phyloP scores from a whole-genome alignment of 1,140 invertebrate genomes.

The Holcopasites calliopsidis region DNA sequence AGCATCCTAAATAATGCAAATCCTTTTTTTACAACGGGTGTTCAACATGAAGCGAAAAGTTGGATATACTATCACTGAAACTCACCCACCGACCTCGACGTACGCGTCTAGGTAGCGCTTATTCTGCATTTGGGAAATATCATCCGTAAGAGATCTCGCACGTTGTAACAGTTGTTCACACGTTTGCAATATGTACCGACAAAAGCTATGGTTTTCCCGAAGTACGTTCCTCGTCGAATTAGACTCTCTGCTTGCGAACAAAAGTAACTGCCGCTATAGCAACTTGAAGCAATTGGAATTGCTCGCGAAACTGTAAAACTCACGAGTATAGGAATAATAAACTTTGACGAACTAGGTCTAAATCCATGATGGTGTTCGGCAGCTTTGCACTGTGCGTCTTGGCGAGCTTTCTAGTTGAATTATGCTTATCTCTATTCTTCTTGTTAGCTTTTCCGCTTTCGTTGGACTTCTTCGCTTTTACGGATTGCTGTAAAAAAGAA shows the following conservation, averaged over 20 bases:
- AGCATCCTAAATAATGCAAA: constrained; percentile 68
- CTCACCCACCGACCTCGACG: constrained; percentile 71
- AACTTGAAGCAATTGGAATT: background rate
- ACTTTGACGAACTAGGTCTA: constrained; percentile 74
- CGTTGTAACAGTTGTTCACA: constrained; percentile 72
- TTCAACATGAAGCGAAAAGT: background rate
- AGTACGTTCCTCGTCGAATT: constrained; percentile 73
- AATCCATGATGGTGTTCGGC: constrained; percentile 75
- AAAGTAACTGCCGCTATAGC: too few species aligned
- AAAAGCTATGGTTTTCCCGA: constrained; percentile 76
- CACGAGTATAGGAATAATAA: constrained; percentile 78
- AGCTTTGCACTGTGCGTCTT: constrained; percentile 68
- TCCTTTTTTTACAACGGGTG: background rate
- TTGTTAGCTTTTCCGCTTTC: constrained; percentile 68
- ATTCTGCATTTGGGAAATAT: constrained; percentile 61
- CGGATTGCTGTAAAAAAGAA: constrained; percentile 1
- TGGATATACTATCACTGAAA: background rate
- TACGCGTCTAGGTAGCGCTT: constrained; percentile 63
- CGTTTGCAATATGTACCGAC: constrained; percentile 76
- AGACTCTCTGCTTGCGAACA: constrained; percentile 66
- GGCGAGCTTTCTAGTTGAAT: constrained; percentile 63
- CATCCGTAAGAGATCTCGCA: constrained; percentile 68
- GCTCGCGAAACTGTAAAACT: too few species aligned
- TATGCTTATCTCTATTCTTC: constrained; percentile 72
- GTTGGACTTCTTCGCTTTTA: constrained; percentile 75